Evolutionary conservation across 2,113 vertebrate genomes (phyloP).

Genomic region (Oreamnos americanus): DNA sequence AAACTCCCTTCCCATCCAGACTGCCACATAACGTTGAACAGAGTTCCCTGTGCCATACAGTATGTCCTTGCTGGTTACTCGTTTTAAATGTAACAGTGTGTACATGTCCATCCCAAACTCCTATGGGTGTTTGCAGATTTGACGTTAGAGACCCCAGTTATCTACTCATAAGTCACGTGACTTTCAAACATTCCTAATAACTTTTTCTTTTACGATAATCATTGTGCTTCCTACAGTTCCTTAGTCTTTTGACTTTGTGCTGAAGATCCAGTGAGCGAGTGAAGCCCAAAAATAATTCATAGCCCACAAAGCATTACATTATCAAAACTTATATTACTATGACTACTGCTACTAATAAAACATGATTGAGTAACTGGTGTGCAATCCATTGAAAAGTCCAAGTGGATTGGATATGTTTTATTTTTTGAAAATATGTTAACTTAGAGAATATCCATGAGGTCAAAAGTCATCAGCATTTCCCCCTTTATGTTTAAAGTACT

Average conservation of each 20-base stretch:
- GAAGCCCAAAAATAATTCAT: background rate
- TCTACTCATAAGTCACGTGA: background rate
- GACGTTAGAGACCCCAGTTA: background rate
- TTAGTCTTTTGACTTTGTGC: background rate
- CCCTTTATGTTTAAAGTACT: background rate
- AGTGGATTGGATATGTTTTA: background rate
- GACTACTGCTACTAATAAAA: background rate
- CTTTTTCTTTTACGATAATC: background rate
- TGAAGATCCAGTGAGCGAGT: background rate
- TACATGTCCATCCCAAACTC: background rate
- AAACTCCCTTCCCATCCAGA: background rate
- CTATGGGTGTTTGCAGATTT: background rate
- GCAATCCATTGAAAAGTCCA: background rate
- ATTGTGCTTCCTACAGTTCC: background rate
- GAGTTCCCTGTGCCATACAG: background rate
- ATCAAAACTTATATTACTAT: background rate
- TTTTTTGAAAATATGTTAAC: background rate
- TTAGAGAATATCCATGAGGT: background rate
- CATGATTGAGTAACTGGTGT: background rate
- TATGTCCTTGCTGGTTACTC: background rate
- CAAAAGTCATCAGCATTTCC: background rate
- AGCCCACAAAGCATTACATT: background rate
- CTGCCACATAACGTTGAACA: background rate
- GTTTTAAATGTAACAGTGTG: background rate
- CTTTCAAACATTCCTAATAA: background rate